Evolutionary conservation across 2,888 invertebrate species (phyloP).

Genomic region (Sinopyrophorus schimmeli): DNA sequence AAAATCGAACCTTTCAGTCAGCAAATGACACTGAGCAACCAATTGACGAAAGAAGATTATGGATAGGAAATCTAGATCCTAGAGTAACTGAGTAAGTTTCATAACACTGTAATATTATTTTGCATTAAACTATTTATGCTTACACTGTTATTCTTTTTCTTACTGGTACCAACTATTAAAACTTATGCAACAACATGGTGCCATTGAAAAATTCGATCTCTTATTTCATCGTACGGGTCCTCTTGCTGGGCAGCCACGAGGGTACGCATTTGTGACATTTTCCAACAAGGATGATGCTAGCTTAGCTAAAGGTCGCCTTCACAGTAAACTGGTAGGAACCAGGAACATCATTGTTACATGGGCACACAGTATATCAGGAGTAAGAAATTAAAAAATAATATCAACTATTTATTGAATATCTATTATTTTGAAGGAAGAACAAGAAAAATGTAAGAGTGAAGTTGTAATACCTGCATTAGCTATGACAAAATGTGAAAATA

Average conservation of each 20-base stretch:
- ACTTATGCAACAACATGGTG: conserved; percentile 92
- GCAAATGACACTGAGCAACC: too few species aligned
- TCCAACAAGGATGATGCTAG: conserved; percentile 66
- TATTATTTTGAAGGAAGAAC: conserved; percentile 66
- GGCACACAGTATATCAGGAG: conserved; percentile 74
- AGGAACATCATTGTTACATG: conserved; percentile 79
- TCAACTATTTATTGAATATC: neutral
- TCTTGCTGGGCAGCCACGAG: conserved; percentile 83
- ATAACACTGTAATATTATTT: conserved; percentile 16
- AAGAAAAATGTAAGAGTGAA: conserved; percentile 74
- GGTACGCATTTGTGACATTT: conserved; percentile 93
- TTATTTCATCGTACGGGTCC: conserved; percentile 92
- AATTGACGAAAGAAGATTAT: conserved; percentile 77
- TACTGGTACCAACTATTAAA: conserved; percentile 95
- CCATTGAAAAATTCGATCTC: conserved; percentile 94
- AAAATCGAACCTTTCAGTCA: conserved; percentile 1
- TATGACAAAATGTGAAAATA: conserved; percentile 64
- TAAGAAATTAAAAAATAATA: conserved; percentile 51
- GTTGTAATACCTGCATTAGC: conserved; percentile 78
- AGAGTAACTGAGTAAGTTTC: conserved; percentile 91
- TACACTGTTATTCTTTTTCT: too few species aligned
- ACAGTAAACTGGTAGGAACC: conserved; percentile 74
- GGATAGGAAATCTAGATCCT: conserved; percentile 91
- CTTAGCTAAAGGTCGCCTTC: conserved; percentile 70
- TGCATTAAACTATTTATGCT: too few species aligned